A percentile compares a stretch with the other conserved stretches of the same genome.
These are phyloP conservation scores for Heliconius aoede DNA, from an alignment of 2,888 invertebrate genomes.

Conservation along the genomic window DNA sequence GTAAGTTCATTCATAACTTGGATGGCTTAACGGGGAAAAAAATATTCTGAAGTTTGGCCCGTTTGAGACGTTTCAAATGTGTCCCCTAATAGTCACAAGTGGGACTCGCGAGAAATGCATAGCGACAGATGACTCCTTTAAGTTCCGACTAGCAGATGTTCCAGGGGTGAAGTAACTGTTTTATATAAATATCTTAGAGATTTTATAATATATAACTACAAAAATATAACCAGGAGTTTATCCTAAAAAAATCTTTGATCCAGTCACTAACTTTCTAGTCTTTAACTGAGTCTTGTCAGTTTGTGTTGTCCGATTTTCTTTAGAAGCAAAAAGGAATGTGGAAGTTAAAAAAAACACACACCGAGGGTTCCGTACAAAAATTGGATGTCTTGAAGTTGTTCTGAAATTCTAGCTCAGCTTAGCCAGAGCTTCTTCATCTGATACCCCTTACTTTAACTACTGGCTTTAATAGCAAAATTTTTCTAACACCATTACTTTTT, in stretches of 20 bases:
- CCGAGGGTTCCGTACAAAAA: no score
- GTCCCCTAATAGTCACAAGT: slow-evolving; percentile 57
- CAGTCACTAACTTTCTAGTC: no score
- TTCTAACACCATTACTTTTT: no score
- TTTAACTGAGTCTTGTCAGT: neutral
- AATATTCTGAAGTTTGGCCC: slow-evolving; percentile 58
- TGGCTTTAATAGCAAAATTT: no score
- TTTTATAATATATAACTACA: no score
- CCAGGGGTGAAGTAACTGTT: slow-evolving; percentile 37
- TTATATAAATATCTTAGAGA: neutral
- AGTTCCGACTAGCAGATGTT: slow-evolving; percentile 68
- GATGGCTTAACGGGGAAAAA: slow-evolving; percentile 55
- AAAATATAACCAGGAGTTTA: neutral
- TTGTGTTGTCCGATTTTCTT: neutral
- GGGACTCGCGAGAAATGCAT: slow-evolving; percentile 55
- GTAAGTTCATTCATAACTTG: slow-evolving; percentile 40
- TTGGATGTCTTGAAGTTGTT: no score
- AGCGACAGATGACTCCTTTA: slow-evolving; percentile 39
- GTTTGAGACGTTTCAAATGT: no score
- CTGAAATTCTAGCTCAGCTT: no score
- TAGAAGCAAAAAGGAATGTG: neutral
- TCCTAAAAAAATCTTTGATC: neutral
- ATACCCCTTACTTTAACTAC: no score
- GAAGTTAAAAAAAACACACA: no score
- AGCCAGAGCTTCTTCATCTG: no score